Conservation (phyloP, 2,797 vertebrate genomes). For the Ctenopoma kingsleyae region DNA sequence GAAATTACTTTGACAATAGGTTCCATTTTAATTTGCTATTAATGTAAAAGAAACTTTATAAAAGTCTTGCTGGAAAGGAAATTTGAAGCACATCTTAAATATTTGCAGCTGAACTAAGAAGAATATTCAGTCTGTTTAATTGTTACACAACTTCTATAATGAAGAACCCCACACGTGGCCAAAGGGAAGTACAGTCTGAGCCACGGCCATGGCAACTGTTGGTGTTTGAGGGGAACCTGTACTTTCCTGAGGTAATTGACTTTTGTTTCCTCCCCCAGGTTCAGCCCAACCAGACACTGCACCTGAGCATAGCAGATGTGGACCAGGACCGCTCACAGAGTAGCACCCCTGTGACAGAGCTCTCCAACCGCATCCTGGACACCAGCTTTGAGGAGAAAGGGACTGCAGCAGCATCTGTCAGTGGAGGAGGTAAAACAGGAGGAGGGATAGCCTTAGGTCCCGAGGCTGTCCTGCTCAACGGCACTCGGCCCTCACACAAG, state of each 20-base stretch:
- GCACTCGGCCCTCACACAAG: slow-evolving; percentile 89
- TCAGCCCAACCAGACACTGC: slow-evolving; percentile 60
- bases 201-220: neutral
- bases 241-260: neutral
- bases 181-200: slow-evolving; percentile 14
- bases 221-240: slow-evolving; percentile 1
- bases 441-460: slow-evolving; percentile 51
- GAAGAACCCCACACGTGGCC: neutral
- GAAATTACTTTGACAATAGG: neutral
- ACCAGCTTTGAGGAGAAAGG: slow-evolving; percentile 87
- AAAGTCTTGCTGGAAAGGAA: neutral
- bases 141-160: neutral
- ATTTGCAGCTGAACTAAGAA: neutral
- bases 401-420: neutral
- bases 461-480: slow-evolving; percentile 77
- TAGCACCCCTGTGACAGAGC: slow-evolving; percentile 93
- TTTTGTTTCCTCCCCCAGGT: slow-evolving; percentile 12
- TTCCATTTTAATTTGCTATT: neutral
- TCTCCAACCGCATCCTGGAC: slow-evolving; percentile 92
- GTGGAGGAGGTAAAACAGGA: slow-evolving; percentile 50
- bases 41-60: neutral
- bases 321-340: slow-evolving; percentile 89
- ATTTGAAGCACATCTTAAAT: neutral
- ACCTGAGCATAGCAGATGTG: slow-evolving; percentile 52
- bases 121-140: neutral